These are phyloP conservation scores for Xestia sexstrigata DNA, from an alignment of 2,888 invertebrate genomes.

Conservation along the genomic window DNA sequence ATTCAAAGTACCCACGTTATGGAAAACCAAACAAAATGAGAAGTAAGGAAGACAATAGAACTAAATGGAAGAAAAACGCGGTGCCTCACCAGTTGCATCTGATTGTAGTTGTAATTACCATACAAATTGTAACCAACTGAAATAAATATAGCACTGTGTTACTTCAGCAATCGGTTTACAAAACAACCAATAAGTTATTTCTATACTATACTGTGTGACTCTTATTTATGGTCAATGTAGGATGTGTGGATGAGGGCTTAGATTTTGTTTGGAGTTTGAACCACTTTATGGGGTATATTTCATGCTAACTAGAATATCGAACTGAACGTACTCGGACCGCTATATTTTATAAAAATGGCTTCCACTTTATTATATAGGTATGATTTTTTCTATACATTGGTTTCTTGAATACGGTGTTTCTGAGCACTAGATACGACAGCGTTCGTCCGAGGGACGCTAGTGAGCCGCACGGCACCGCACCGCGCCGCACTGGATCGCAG, in stretches of 20 bases:
- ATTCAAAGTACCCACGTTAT: constrained; percentile 19
- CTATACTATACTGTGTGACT: background rate
- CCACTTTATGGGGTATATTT: background rate
- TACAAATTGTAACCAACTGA: constrained; percentile 30
- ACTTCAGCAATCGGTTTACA: background rate
- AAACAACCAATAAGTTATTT: background rate
- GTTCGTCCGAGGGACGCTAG: constrained; percentile 1
- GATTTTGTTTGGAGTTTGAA: background rate
- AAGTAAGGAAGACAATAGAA: constrained; percentile 12
- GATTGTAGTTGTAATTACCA: constrained; percentile 36
- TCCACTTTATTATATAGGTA: constrained; percentile 6
- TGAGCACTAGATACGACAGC: background rate
- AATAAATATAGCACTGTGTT: background rate
- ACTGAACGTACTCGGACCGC: background rate
- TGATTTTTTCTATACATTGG: background rate
- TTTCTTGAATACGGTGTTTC: background rate
- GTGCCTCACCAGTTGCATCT: constrained; percentile 23
- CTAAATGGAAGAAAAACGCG: constrained; percentile 9
- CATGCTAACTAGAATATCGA: background rate
- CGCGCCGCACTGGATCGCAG: background rate
- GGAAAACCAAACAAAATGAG: constrained; percentile 11
- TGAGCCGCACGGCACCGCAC: constrained; percentile 6
- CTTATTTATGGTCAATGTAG: constrained; percentile 6
- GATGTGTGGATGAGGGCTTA: background rate
- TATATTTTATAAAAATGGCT: too few relatives aligned